Percentiles rank a stretch among this genome's conserved stretches.
Conservation (phyloP, 2,888 invertebrate genomes). For the Harpalus rubripes region DNA sequence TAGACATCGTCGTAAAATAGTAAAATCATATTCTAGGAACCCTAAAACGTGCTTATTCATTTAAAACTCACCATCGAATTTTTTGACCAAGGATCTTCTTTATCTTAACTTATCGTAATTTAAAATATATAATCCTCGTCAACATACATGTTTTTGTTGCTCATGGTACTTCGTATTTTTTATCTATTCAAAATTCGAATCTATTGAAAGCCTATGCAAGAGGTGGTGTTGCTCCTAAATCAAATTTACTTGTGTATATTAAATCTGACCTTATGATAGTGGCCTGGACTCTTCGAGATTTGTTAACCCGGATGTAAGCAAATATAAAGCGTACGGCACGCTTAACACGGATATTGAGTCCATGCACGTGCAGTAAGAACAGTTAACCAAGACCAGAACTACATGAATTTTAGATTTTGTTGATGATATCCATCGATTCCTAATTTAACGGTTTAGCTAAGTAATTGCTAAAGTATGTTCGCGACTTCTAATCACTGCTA, state of each 20-base stretch:
- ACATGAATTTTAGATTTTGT: constrained; percentile 49
- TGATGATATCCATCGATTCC: constrained; percentile 42
- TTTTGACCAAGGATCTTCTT: too few species aligned
- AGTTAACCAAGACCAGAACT: constrained; percentile 30
- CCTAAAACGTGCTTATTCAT: too few species aligned
- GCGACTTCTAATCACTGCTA: not conserved
- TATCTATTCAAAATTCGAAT: too few species aligned
- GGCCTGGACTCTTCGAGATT: constrained; percentile 2
- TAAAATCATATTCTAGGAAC: too few species aligned
- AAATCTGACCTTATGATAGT: constrained; percentile 38
- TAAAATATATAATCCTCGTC: too few species aligned
- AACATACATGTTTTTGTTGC: too few species aligned
- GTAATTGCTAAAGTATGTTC: constrained; percentile 24
- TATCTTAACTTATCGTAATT: too few species aligned
- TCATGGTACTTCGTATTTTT: too few species aligned
- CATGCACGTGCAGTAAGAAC: constrained; percentile 35
- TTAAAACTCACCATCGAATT: too few species aligned
- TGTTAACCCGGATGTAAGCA: constrained; percentile 39
- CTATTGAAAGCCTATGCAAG: not conserved
- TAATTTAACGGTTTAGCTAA: constrained; percentile 38
- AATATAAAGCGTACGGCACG: constrained; percentile 34
- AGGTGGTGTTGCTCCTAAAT: not conserved
- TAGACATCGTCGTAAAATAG: too few species aligned
- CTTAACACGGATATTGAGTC: constrained; percentile 44
- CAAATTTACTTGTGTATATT: constrained; percentile 17